Base-by-base conservation (phyloP, 2,113 vertebrate species). In the Psittacara wagleri region DNA sequence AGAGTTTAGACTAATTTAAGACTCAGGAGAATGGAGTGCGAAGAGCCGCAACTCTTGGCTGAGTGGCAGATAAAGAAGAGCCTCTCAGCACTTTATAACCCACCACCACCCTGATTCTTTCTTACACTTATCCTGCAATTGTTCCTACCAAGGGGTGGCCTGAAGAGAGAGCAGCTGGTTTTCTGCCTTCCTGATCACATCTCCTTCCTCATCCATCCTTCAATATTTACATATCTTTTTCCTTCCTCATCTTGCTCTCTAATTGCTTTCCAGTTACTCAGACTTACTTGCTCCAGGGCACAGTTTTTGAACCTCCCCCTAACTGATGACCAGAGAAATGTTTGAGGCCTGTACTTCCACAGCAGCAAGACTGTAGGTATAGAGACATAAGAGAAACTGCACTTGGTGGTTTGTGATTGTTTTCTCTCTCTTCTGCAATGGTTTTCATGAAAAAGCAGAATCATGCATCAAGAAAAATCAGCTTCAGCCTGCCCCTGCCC, bases 121-220 rank as follows among this genome's bases (percentile, higher is more conserved):
- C 29, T 66, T 69, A 9, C 1, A 2, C 31, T 51, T 28, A 37
- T 66, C 14, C 44, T 68, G 28, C 0, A 0, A 35, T 31, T 41
- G 33, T 8, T 35, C 39, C 39, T 57, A 69, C 25, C 44, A 69
- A 51, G 19, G 9, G 1, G 22, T 12, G 28, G 17, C 41, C 55
- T 61, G 33, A 69, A 82, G 10, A 61, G 18, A 92, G 20, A 37
- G 14, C 66, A 88, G 54, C 52, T 37, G 13, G 43, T 68, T 81
- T 54, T 28, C 49, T 59, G 43, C 43, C 64, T 63, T 79, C 33
- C 46, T 76, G 52, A 37, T 90, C 59, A 74, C 25, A 29, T 27
- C 10, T 73, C 23, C 52, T 44, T 29, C 37, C 61, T 84, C 54
- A 81, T 13, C 39, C 49, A 46, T 55, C 39, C 39, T 61, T 85